Evolutionary conservation across 1,140 invertebrate genomes (phyloP), one percentile per base, ranked within the genome.

Genomic region (Liolophura sinensis): DNA sequence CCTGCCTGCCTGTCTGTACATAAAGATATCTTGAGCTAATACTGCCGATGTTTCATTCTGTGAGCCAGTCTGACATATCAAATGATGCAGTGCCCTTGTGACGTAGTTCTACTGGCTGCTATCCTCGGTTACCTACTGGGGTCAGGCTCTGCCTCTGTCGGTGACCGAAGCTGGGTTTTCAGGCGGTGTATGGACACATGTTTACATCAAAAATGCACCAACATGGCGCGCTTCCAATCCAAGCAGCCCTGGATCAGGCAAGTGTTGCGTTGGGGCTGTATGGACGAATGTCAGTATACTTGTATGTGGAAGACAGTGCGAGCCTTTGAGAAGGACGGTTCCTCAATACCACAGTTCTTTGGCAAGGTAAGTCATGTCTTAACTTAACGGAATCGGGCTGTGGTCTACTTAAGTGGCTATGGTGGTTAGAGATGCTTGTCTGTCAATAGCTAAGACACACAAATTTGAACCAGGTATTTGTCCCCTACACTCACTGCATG

Each of bases 231-330:
- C 69, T 63, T 54, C 20, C 15, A 12, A 27, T 22, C 59, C 57
- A 47, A n/a, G 16, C 79, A 83, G 60, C 75, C 80, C 16, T 62
- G 69, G n/a, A 63, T 73, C 59, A 27, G 78, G 52, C 54, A 60
- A 18, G n/a, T 74, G 54, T 55, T 82, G n/a, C 48, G 64, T 1
- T 84, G 82, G 82, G 75, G 61, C 12, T 85, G 84, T 73, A 18
- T 60, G 61, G 78, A 82, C 62, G 83, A 85, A 68, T 87, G 86
- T 69, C 69, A 78, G 31, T 96, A 98, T 78, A 82, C 87, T 4
- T 99, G 96, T 80, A 98, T 96, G 92, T 99, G 96, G 96, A 84
- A 89, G 62, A 95, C 95, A 12, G 93, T 98, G 0, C 85, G 91
- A 16, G 88, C 88, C 16, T 97, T 96, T 78, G 74, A 88, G 52